phyloP scores from a whole-genome alignment of 2,797 vertebrate genomes.

The Tapirus indicus region DNA sequence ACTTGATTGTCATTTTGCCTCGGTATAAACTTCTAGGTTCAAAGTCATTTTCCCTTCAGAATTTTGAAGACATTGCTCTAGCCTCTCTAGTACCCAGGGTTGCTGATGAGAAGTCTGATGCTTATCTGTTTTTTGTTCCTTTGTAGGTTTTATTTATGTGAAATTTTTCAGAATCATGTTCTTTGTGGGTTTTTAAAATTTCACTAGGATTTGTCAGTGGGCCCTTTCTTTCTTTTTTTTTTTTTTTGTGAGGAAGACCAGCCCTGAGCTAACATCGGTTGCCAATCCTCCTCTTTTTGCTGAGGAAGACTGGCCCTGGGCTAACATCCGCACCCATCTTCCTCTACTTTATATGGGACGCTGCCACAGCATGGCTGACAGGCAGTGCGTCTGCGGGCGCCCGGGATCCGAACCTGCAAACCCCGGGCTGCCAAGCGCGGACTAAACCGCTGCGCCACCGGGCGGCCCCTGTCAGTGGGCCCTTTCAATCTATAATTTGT shows the following conservation, averaged over 20 bases:
- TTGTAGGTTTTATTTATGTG: background rate
- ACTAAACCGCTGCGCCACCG: too few species aligned
- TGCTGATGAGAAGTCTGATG: background rate
- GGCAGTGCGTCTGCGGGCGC: too few species aligned
- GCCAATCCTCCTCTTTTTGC: too few species aligned
- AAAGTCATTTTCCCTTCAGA: background rate
- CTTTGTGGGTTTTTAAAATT: background rate
- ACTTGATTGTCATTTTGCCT: background rate
- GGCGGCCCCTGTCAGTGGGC: background rate
- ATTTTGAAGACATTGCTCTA: background rate
- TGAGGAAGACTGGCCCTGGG: too few species aligned
- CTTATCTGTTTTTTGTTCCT: background rate
- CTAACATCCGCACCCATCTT: too few species aligned
- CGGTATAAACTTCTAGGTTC: background rate
- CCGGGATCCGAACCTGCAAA: too few species aligned
- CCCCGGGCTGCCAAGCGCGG: too few species aligned
- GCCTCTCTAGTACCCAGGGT: background rate
- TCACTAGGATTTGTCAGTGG: background rate
- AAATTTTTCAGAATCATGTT: conserved; percentile 4
- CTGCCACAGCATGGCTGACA: too few species aligned
- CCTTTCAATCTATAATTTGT: background rate
- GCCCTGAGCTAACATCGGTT: too few species aligned
- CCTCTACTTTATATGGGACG: too few species aligned
- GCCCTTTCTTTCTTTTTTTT: too few species aligned
- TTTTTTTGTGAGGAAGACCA: too few species aligned